A percentile compares a stretch with the other conserved stretches of the same genome.
These are phyloP conservation scores for Metallyticus violacea DNA, from an alignment of 2,888 invertebrate species.

Conservation along the genomic window DNA sequence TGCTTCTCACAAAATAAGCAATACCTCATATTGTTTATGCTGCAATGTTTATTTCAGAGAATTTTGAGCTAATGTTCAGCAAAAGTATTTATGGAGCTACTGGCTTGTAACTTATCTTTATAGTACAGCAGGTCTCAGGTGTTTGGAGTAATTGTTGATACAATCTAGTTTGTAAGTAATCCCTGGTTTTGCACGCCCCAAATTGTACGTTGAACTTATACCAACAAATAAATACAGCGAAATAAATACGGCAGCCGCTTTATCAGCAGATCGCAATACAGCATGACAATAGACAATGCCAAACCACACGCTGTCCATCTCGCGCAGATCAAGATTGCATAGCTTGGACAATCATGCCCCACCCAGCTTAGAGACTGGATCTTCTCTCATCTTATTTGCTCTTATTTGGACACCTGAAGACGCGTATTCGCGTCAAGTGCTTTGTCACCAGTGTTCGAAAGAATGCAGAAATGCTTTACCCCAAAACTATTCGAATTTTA, in stretches of 20 bases:
- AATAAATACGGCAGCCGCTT: not conserved
- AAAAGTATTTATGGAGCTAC: too few species aligned
- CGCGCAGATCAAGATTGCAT: not conserved
- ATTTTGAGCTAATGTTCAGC: too few species aligned
- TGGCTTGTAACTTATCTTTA: too few species aligned
- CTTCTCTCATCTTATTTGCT: not conserved
- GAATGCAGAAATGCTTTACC: not conserved
- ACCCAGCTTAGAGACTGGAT: not conserved
- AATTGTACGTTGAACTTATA: too few species aligned
- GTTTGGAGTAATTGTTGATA: too few species aligned
- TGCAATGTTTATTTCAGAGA: too few species aligned
- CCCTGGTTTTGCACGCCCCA: too few species aligned
- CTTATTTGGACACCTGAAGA: not conserved
- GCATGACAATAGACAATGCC: not conserved
- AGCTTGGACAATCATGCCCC: not conserved
- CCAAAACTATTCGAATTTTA: not conserved
- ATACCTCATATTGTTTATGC: too few species aligned
- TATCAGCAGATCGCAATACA: not conserved
- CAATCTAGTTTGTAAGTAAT: too few species aligned
- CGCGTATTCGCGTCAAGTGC: not conserved
- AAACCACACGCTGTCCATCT: not conserved
- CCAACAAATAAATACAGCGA: too few species aligned
- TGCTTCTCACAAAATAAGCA: too few species aligned
- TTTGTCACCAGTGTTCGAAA: not conserved
- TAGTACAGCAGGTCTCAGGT: too few species aligned